These are phyloP conservation scores for Odontomachus brunneus DNA, from an alignment of 1,140 invertebrate species.

Conservation along the genomic window DNA sequence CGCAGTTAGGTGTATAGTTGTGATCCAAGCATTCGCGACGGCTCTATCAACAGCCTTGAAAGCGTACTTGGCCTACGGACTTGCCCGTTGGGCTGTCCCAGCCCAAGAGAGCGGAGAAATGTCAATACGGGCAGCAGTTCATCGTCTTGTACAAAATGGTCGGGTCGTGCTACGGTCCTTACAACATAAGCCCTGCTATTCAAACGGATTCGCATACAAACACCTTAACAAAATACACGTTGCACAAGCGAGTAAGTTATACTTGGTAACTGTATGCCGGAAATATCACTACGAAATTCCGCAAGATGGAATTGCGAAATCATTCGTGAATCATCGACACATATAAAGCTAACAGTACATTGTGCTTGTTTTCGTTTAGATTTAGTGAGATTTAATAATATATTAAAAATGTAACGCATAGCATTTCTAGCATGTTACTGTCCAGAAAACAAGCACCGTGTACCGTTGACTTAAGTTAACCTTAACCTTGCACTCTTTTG, in stretches of 20 bases:
- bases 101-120: slow-evolving; percentile 81
- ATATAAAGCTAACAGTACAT: no score
- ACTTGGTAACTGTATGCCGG: no score
- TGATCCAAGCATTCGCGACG: neutral
- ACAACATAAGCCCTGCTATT: slow-evolving; percentile 82
- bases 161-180: slow-evolving; percentile 84
- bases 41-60: slow-evolving; percentile 16
- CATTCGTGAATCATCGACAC: no score
- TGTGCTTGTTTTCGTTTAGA: no score
- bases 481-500: slow-evolving; percentile 25
- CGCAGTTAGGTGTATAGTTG: neutral
- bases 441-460: no score
- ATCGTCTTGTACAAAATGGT: slow-evolving; percentile 87
- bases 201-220: slow-evolving; percentile 65
- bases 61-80: slow-evolving; percentile 37
- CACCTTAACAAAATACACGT: slow-evolving; percentile 85
- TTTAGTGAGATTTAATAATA: no score
- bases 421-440: no score
- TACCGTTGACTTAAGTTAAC: no score
- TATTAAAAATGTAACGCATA: no score
- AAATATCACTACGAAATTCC: neutral
- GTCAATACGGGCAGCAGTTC: slow-evolving; percentile 85
- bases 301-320: no score
- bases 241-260: slow-evolving; percentile 85
- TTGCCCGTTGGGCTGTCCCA: slow-evolving; percentile 79